Base-by-base conservation (phyloP, 2,888 invertebrate genomes). In the Zelleria hepariella region DNA sequence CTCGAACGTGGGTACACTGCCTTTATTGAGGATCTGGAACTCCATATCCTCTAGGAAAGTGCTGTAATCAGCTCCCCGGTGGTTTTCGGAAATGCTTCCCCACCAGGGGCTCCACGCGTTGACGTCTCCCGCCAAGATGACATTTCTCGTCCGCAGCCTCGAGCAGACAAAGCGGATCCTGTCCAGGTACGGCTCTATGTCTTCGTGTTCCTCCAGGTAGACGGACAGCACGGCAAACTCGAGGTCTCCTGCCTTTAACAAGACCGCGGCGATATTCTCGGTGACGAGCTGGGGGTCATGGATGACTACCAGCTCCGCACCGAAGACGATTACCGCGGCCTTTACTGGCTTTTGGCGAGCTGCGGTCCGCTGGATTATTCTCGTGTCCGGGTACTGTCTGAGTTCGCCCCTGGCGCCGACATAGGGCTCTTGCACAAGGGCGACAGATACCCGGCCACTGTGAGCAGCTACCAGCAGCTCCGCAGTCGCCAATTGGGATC, bases 201-300 rank as follows among this genome's bases (percentile, higher is more conserved):
- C 49, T 21, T 58, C 20, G 20, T 65, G 63, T 5, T 64, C 64
- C 55, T 68, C 67, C 8, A 63, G 60, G 51, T 71, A 68, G 0
- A 67, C 57, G 0, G 68, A 68, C 6, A 55, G 15, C 15, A 60
- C 7, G 2, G 25, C 49, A 1, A 48, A 6, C 5, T 7, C 2
- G 23, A 10, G 15, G 2, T 48, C 23, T 5, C 49, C 24, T 2
- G 15, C 48, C 6, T 49, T 32, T 1, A 57, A 3, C n/a, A 21
- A 5, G 8, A 53, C 57, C 6, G 24, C 59, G 2, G 57, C 56
- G 0, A 58, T 23, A 26, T 57, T 61, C 5, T 57, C 47, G 4
- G 61, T 58, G 27, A 25, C 20, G 21, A 57, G 51, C 2, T 18
- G 24, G 1, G 59, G 53, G 24, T 54, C 8, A 7, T 54, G 48